phyloP scores from a whole-genome alignment of 2,888 invertebrate genomes.

The Ametastegia equiseti region DNA sequence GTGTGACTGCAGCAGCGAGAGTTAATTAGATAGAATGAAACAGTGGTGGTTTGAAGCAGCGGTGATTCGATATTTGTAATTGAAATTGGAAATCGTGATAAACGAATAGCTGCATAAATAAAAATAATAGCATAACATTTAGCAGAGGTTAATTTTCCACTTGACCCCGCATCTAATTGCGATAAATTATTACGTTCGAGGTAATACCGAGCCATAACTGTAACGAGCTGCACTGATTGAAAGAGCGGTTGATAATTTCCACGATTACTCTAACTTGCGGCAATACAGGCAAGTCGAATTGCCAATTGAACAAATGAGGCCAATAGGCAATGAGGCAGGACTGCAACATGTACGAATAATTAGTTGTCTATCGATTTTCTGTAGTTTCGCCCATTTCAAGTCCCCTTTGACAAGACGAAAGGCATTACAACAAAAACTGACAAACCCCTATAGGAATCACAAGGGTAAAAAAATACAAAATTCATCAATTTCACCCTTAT shows the following conservation, averaged over 20 bases:
- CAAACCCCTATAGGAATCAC: background rate
- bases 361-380: constrained; percentile 37
- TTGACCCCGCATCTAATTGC: background rate
- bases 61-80: background rate
- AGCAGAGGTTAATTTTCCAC: background rate
- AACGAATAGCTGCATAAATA: background rate
- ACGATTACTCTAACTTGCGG: background rate
- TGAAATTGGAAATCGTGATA: background rate
- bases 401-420: background rate
- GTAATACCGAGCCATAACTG: background rate
- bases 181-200: background rate
- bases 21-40: background rate
- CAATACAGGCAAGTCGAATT: background rate
- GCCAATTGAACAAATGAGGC: constrained; percentile 22
- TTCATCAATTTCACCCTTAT: no score
- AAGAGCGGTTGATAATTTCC: constrained; percentile 11
- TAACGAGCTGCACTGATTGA: background rate
- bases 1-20: no score
- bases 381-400: constrained; percentile 10
- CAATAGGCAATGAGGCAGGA: background rate
- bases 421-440: background rate
- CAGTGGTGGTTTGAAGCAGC: background rate
- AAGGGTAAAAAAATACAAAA: background rate
- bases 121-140: background rate
- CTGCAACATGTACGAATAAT: constrained; percentile 14